Conservation (phyloP, 2,797 vertebrate genomes). For the Lithobates sylvaticus region DNA sequence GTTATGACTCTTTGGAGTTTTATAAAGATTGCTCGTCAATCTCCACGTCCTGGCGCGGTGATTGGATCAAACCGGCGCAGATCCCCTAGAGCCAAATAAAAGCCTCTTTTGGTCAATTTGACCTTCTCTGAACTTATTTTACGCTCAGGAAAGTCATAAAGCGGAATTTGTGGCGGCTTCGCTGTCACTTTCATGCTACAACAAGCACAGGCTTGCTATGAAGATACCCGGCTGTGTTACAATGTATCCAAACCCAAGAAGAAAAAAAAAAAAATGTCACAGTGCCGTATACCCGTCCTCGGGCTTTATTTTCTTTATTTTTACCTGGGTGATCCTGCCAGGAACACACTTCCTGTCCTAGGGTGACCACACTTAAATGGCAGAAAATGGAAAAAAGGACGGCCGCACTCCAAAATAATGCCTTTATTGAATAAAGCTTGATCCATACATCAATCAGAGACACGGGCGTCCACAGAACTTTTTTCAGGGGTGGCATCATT, state of each 20-base stretch:
- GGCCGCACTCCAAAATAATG: too few relatives aligned
- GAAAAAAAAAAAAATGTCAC: background rate
- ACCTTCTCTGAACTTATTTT: slow-evolving; percentile 51
- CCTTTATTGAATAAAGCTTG: too few relatives aligned
- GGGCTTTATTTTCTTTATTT: too few relatives aligned
- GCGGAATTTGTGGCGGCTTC: background rate
- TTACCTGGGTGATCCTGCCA: too few relatives aligned
- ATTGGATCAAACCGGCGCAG: background rate
- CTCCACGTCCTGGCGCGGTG: background rate
- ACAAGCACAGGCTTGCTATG: background rate
- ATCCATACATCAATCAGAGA: too few relatives aligned
- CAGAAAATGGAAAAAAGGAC: too few relatives aligned
- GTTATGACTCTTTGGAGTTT: slow-evolving; percentile 19
- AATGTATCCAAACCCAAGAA: background rate
- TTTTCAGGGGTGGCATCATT: too few relatives aligned
- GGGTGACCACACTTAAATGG: too few relatives aligned
- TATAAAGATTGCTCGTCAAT: background rate
- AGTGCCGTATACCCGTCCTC: background rate
- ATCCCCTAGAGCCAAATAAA: slow-evolving; percentile 33
- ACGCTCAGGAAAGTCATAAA: slow-evolving; percentile 44
- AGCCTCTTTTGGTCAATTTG: slow-evolving; percentile 18
- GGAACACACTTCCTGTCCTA: too few relatives aligned
- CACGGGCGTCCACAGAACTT: too few relatives aligned
- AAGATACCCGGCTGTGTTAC: background rate
- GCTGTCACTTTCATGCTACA: slow-evolving; percentile 2